Percentiles rank a stretch among this genome's conserved stretches.
phyloP scores from a whole-genome alignment of 2,797 vertebrate genomes.

The Hafferia zeledoni region DNA sequence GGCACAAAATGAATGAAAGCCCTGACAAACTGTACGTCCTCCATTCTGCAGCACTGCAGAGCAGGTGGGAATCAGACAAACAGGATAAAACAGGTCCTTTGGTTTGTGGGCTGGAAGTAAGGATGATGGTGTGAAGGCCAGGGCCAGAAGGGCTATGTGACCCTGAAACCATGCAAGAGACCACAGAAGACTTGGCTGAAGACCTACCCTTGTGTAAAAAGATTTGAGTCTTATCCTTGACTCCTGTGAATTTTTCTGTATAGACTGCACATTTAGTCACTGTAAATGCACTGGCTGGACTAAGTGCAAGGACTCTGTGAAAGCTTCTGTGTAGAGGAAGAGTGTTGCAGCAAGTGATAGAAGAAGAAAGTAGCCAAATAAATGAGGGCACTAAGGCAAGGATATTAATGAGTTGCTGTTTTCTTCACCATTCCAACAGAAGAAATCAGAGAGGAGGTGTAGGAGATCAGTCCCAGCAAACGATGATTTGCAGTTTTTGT shows the following conservation, averaged over 20 bases:
- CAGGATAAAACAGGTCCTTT: neutral
- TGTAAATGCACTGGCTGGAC: accelerated
- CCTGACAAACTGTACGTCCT: neutral
- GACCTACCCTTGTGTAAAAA: neutral
- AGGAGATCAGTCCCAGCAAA: neutral
- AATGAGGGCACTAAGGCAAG: neutral
- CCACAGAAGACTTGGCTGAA: neutral
- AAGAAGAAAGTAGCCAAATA: neutral
- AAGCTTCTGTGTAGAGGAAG: neutral
- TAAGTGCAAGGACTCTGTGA: neutral
- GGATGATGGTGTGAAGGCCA: neutral
- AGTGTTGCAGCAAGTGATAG: neutral
- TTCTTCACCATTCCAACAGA: neutral
- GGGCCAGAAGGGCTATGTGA: neutral
- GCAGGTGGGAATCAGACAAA: neutral
- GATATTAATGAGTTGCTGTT: neutral
- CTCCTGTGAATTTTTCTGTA: neutral
- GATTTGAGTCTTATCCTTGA: neutral
- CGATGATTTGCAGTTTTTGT: neutral
- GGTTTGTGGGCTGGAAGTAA: neutral
- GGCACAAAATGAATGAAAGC: neutral
- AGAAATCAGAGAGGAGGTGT: neutral
- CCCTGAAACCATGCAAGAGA: neutral
- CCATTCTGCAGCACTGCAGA: neutral
- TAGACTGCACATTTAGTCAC: neutral